These are phyloP conservation scores for Glaucomys volans DNA, from an alignment of 2,113 vertebrate genomes.

Conservation along the genomic window DNA sequence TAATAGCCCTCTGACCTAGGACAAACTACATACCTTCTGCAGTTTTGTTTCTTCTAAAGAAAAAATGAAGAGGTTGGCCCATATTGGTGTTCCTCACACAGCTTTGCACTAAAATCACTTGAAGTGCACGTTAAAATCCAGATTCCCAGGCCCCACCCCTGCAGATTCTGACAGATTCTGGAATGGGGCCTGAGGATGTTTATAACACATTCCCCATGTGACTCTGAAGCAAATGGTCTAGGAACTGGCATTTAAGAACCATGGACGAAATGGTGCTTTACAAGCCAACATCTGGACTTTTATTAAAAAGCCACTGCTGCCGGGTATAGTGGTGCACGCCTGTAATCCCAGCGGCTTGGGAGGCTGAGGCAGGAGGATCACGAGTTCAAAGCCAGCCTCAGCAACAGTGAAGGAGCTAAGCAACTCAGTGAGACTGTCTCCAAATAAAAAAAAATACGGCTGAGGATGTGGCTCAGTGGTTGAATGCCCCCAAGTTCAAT, in stretches of 20 bases:
- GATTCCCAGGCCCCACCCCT: not conserved
- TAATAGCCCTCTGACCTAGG: not conserved
- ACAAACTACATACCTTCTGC: not conserved
- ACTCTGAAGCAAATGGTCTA: not conserved
- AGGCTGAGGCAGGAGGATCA: too few relatives aligned
- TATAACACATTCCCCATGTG: not conserved
- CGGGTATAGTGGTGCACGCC: too few relatives aligned
- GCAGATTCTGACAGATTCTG: not conserved
- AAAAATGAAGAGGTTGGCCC: not conserved
- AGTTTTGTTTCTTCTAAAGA: slow-evolving; percentile 14
- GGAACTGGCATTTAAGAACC: not conserved
- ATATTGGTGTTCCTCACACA: fast-evolving
- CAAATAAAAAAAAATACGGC: too few relatives aligned
- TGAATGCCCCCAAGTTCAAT: too few relatives aligned
- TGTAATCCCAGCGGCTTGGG: too few relatives aligned
- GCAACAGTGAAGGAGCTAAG: too few relatives aligned
- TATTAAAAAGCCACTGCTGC: not conserved
- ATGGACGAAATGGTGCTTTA: not conserved
- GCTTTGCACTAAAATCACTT: not conserved
- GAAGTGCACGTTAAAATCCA: not conserved
- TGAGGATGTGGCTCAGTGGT: too few relatives aligned
- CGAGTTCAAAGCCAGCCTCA: too few relatives aligned
- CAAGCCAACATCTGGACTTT: not conserved
- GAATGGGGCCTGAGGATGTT: not conserved
- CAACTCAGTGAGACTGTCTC: too few relatives aligned